phyloP scores from a whole-genome alignment of 2,113 vertebrate genomes.

The Psammodynastes pulverulentus region DNA sequence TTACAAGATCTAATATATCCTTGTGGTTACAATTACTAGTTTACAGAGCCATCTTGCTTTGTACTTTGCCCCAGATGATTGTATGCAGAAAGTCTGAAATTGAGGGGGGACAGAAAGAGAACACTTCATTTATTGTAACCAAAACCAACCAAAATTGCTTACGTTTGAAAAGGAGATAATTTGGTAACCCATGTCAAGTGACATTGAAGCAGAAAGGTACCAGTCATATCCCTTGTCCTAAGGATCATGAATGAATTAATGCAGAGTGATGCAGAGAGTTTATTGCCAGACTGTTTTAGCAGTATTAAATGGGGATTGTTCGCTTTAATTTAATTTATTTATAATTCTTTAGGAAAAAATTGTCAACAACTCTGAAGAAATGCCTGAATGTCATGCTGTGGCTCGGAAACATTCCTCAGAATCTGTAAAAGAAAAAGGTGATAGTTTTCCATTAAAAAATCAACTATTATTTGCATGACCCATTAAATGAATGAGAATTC shows the following conservation, averaged over 20 bases:
- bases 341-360: conserved; percentile 54
- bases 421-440: conserved; percentile 63
- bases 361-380: conserved; percentile 45
- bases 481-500: not conserved
- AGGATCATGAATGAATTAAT: not conserved
- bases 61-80: no score
- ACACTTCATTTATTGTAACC: not conserved
- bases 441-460: conserved; percentile 2
- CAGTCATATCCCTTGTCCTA: not conserved
- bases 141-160: not conserved
- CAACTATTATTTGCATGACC: not conserved
- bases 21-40: not conserved
- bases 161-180: not conserved
- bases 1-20: not conserved
- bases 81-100: not conserved
- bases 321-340: not conserved
- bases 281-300: not conserved
- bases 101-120: not conserved
- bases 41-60: not conserved
- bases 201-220: not conserved
- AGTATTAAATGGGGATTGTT: not conserved
- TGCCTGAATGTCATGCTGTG: conserved; percentile 29
- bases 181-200: not conserved
- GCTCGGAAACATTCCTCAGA: conserved; percentile 4
- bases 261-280: not conserved